phyloP scores from a whole-genome alignment of 2,797 vertebrate genomes.

The Argyrosomus regius region DNA sequence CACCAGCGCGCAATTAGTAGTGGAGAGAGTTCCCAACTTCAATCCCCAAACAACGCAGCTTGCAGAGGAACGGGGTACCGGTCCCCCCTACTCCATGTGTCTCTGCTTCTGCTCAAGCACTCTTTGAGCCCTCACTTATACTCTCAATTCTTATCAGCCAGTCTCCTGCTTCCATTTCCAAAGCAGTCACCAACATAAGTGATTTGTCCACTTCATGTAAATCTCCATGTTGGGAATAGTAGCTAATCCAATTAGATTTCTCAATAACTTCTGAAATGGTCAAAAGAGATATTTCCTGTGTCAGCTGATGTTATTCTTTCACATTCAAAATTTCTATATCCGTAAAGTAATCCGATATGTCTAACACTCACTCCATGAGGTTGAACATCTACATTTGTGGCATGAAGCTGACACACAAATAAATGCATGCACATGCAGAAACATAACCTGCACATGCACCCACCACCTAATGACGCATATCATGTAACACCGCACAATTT shows the following conservation, averaged over 20 bases:
- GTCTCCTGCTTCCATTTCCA: constrained; percentile 65
- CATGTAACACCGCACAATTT: constrained; percentile 55
- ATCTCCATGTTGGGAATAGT: constrained; percentile 71
- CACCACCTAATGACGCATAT: constrained; percentile 58
- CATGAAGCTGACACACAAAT: constrained; percentile 16
- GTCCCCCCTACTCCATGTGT: constrained; percentile 75
- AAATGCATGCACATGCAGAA: constrained; percentile 4
- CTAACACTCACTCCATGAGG: background rate
- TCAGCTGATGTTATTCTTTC: constrained; percentile 27
- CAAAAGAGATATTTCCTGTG: constrained; percentile 30
- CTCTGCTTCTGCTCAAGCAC: constrained; percentile 77
- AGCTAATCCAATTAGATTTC: constrained; percentile 70
- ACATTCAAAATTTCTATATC: constrained; percentile 4
- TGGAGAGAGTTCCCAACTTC: constrained; percentile 87
- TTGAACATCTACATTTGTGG: background rate
- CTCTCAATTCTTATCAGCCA: constrained; percentile 73
- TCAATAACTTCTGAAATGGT: constrained; percentile 47
- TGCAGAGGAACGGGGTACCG: constrained; percentile 73
- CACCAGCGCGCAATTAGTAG: constrained; percentile 87
- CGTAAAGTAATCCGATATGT: background rate
- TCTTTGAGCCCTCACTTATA: constrained; percentile 79
- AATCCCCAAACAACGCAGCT: constrained; percentile 85
- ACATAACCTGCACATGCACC: constrained; percentile 6
- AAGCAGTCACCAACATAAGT: constrained; percentile 71
- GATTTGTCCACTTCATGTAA: constrained; percentile 74